Base-by-base conservation (phyloP, 1,140 invertebrate genomes). In the Macrocentrus cingulum region DNA sequence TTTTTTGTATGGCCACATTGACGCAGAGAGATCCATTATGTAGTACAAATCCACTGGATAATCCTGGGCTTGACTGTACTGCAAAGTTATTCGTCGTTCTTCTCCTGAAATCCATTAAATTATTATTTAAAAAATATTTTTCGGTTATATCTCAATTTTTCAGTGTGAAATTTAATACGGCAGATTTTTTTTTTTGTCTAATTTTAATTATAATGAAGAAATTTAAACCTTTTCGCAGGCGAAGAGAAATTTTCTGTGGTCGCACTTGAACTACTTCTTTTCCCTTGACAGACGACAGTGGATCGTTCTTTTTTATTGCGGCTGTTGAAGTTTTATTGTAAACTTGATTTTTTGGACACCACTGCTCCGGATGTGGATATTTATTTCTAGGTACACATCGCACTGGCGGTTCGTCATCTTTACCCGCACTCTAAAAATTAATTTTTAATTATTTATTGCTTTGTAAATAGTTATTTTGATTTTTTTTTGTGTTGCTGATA, bases 21-120 rank as follows among this genome's bases (percentile, higher is more conserved):
- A 91, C 41, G 83, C 82, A 2, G 91, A 93, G 15, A 92, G 75
- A 69, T 95, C 93, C 85, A 95, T 88, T 1, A 95, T 79, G 68
- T 92, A 95, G 74, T 95, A 95, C 2, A 95, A 74, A 78, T 95
- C 93, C 0, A 95, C 88, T 0, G 92, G 93, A 77, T 94, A 95
- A 71, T 93, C 87, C 62, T 86, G 82, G 1, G 90, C 89, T 59
- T 80, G 80, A 48, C 82, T 81, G 46, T 84, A 86, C 13, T 56
- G 66, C n/a, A 77, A 6, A 0, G 11, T 69, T 6, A 76, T 6
- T 0, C 45, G 57, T 22, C 64, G 45, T 18, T 68, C 63, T 29
- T 74, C 68, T 1, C 68, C 74, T 75, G 19, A 16, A 56, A n/a
- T n/a, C n/a, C n/a, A n/a, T n/a, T n/a, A n/a, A n/a, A n/a, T n/a